Conservation (phyloP, 2,113 vertebrate species). For the Rhadina sibilatrix region DNA sequence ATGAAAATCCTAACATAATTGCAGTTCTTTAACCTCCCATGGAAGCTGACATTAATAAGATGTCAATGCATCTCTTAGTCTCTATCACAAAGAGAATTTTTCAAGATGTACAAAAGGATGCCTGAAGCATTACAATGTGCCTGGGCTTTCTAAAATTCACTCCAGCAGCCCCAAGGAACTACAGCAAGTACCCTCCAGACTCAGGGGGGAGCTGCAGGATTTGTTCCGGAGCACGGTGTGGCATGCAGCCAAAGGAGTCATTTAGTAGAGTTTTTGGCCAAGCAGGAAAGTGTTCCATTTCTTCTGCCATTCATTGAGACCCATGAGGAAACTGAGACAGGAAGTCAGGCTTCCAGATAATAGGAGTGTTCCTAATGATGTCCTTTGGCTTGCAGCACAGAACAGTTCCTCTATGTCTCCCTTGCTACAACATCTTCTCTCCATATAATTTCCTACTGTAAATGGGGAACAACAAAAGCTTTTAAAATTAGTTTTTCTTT, state of each 20-base stretch:
- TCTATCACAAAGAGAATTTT: background rate
- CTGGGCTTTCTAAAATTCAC: background rate
- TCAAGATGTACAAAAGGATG: background rate
- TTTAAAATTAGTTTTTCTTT: background rate
- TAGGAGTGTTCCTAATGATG: conserved; percentile 50
- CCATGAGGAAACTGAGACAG: conserved; percentile 55
- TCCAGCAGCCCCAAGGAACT: background rate
- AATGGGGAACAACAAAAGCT: background rate
- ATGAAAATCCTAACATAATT: background rate
- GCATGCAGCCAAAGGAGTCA: conserved; percentile 3
- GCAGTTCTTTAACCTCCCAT: background rate
- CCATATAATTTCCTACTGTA: background rate
- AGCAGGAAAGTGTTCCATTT: conserved; percentile 53
- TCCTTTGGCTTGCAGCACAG: conserved; percentile 22
- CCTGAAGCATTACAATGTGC: background rate
- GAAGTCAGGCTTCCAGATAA: conserved; percentile 64
- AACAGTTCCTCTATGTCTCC: conserved; percentile 25
- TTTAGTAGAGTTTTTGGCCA: conserved; percentile 10
- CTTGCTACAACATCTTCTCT: background rate
- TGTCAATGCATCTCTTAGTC: accelerated
- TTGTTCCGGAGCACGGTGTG: background rate
- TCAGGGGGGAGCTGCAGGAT: conserved; percentile 41
- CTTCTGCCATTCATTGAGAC: conserved; percentile 51
- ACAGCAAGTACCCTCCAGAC: background rate
- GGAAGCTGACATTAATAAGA: background rate